A percentile compares a stretch with the other conserved stretches of the same genome.
Conservation (phyloP, 2,888 invertebrate genomes). For the Machimus atricapillus region DNA sequence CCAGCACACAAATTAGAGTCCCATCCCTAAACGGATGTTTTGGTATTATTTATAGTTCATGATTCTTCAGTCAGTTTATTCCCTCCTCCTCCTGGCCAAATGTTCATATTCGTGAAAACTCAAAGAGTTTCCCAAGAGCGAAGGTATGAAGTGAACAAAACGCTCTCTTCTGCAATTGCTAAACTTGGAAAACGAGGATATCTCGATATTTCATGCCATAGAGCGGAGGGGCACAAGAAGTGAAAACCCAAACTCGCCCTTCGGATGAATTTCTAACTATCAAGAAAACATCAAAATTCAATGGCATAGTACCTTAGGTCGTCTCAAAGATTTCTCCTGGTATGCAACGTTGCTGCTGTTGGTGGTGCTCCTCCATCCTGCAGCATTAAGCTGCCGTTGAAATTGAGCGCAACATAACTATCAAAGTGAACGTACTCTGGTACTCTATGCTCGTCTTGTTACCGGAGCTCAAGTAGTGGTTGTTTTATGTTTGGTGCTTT, state of each 20-base stretch:
- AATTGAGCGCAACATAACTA: conserved; percentile 3
- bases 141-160: background rate
- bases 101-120: background rate
- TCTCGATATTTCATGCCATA: background rate
- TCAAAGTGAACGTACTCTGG: conserved; percentile 8
- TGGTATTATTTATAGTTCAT: background rate
- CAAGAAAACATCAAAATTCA: background rate
- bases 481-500: background rate
- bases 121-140: background rate
- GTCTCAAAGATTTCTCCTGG: background rate
- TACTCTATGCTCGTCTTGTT: background rate
- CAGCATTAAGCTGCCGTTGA: background rate
- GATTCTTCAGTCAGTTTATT: background rate
- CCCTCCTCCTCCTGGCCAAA: background rate
- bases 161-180: background rate
- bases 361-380: background rate
- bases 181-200: background rate
- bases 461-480: background rate
- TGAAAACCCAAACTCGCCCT: conserved; percentile 13
- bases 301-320: background rate
- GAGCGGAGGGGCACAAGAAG: background rate
- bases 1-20: background rate
- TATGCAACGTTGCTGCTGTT: background rate
- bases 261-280: background rate
- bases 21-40: background rate